These are phyloP conservation scores for Lucifuga dentata DNA, from an alignment of 2,113 vertebrate species.

Conservation along the genomic window DNA sequence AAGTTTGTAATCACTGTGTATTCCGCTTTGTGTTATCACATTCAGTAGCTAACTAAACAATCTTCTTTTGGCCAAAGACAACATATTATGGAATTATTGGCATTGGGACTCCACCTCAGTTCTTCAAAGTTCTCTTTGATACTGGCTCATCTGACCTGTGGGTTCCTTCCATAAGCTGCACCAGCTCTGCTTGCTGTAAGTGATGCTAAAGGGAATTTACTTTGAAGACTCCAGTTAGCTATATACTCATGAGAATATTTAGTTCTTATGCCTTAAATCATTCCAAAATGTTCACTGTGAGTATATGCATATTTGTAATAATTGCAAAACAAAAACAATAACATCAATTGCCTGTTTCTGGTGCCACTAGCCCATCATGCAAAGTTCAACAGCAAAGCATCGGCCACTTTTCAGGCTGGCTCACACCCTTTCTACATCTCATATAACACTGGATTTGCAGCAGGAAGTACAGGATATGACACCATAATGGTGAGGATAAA, in stretches of 20 bases:
- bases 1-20: slow-evolving; percentile 44
- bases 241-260: too few relatives aligned
- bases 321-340: too few relatives aligned
- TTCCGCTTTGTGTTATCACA: neutral
- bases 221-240: too few relatives aligned
- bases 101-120: slow-evolving; percentile 53
- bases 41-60: neutral
- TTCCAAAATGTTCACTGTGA: too few relatives aligned
- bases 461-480: slow-evolving; percentile 69
- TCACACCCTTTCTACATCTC: slow-evolving; percentile 58
- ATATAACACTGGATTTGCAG: slow-evolving; percentile 71
- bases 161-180: slow-evolving; percentile 47
- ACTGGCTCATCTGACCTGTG: slow-evolving; percentile 51
- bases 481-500: slow-evolving; percentile 68
- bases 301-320: too few relatives aligned
- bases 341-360: neutral
- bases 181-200: slow-evolving; percentile 33
- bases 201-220: neutral
- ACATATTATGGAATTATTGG: slow-evolving; percentile 32
- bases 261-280: too few relatives aligned
- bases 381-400: slow-evolving; percentile 66
- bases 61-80: neutral
- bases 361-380: slow-evolving; percentile 68
- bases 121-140: slow-evolving; percentile 45
- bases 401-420: slow-evolving; percentile 73